Evolutionary conservation across 30 jellyfish, hydroid and myxozoan species (phyloP), one percentile per base, ranked within the genome.

Genomic region (Cassiopea xamachana): DNA sequence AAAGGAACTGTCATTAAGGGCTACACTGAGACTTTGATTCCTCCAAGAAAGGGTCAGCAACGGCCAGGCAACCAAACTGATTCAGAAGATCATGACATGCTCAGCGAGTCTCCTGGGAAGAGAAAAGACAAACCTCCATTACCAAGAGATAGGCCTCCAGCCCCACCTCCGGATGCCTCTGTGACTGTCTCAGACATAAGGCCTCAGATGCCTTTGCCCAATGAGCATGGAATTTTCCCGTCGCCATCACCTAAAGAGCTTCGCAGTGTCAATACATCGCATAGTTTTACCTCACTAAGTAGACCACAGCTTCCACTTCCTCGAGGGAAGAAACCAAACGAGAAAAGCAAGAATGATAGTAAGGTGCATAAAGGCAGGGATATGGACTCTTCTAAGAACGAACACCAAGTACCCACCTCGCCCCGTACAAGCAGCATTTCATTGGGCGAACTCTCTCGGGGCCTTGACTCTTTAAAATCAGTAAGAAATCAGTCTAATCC

Each of bases 101-200:
- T 73, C 14, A 43, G 71, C 51, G 81, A 64, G 79, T 27, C 76
- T 1, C 73, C 87, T 46, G 75, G 84, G n/a, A 76, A 48, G 71
- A 73, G 89, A 27, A 81, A 77, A 45, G 87, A 87, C 62, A 71
- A 71, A 69, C 91, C 91, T 47, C 61, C 69, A 9, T 60, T 76
- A 27, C 92, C 97, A 3, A 79, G 69, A 59, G 91, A 91, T 72
- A 79, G 92, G 60, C 97, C 97, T 46, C 98, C 95, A 7, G 96
- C 98, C 2, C 98, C 98, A 47, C 93, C 95, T 1, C 89, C 70
- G 6, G 85, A 85, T 16, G 43, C 64, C 44, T 7, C 93, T 46
- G 64, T 2, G 60, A 48, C 75, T 15, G 77, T 46, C 47, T 60
- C 46, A 4, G 95, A 88, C 39, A 76, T 39, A 59, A 73, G 91